Evolutionary conservation across 1,140 invertebrate species (phyloP).

Genomic region (Lordiphosa mommai): DNA sequence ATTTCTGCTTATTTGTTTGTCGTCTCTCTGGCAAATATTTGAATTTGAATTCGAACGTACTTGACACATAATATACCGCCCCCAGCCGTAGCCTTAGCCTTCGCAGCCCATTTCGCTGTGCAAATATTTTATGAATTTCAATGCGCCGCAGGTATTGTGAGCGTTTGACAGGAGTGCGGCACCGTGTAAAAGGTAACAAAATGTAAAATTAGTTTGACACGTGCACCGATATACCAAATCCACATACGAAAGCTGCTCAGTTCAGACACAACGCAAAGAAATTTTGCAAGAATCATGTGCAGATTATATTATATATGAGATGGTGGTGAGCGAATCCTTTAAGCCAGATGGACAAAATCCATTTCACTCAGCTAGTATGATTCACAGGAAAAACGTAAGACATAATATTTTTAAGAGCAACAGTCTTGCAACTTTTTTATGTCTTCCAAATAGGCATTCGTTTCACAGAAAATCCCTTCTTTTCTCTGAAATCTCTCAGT

Average conservation of each 20-base stretch:
- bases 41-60: constrained; percentile 76
- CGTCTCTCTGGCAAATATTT: constrained; percentile 69
- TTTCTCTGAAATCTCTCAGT: no score
- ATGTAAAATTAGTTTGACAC: constrained; percentile 76
- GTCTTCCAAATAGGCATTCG: no score
- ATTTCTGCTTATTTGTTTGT: constrained; percentile 74
- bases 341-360: no score
- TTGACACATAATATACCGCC: constrained; percentile 72
- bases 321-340: constrained; percentile 1
- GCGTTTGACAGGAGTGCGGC: constrained; percentile 56
- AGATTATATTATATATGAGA: neutral
- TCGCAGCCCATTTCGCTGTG: constrained; percentile 66
- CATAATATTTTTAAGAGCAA: no score
- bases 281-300: constrained; percentile 12
- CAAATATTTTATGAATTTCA: constrained; percentile 77
- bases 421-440: no score
- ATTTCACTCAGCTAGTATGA: no score
- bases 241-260: constrained; percentile 32
- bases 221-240: constrained; percentile 40
- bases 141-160: constrained; percentile 46
- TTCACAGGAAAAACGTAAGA: no score
- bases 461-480: no score
- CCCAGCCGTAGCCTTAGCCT: constrained; percentile 27
- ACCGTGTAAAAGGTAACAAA: constrained; percentile 68
- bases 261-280: constrained; percentile 28